Conservation (phyloP, 1,140 invertebrate genomes). For the Eueides isabella region DNA sequence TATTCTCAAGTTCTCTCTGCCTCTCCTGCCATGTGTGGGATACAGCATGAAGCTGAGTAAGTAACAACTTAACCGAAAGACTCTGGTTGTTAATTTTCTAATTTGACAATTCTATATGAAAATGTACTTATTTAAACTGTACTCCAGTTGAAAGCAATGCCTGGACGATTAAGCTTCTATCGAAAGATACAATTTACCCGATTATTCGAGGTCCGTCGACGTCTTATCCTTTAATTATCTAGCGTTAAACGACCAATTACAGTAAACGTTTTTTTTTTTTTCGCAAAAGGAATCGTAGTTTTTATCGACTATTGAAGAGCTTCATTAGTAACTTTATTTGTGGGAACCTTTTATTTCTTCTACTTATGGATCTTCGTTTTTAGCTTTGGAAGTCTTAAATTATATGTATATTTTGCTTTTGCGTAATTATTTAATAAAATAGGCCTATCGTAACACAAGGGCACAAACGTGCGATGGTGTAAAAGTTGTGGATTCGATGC, state of each 20-base stretch:
- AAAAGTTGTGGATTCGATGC: too few relatives aligned
- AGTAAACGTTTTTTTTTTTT: constrained; percentile 2
- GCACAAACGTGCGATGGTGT: too few relatives aligned
- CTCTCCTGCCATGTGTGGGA: too few relatives aligned
- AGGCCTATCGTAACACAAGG: too few relatives aligned
- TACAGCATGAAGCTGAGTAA: too few relatives aligned
- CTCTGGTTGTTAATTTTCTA: too few relatives aligned
- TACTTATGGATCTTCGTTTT: neutral
- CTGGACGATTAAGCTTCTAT: constrained; percentile 8
- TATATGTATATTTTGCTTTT: too few relatives aligned
- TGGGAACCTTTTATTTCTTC: neutral
- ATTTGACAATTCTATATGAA: neutral
- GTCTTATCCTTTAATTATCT: constrained; percentile 10
- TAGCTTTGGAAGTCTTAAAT: too few relatives aligned
- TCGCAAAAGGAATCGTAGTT: constrained; percentile 6
- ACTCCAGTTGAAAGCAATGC: neutral
- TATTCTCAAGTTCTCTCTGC: too few relatives aligned
- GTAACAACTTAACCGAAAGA: too few relatives aligned
- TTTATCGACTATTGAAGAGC: neutral
- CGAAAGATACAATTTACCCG: constrained; percentile 13
- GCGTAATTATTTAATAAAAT: too few relatives aligned
- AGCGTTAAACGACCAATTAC: constrained; percentile 16
- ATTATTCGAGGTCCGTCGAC: neutral
- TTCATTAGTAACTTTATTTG: neutral
- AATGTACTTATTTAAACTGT: neutral